phyloP scores from a whole-genome alignment of 2,113 vertebrate genomes.

The Ceuthmochares aereus region DNA sequence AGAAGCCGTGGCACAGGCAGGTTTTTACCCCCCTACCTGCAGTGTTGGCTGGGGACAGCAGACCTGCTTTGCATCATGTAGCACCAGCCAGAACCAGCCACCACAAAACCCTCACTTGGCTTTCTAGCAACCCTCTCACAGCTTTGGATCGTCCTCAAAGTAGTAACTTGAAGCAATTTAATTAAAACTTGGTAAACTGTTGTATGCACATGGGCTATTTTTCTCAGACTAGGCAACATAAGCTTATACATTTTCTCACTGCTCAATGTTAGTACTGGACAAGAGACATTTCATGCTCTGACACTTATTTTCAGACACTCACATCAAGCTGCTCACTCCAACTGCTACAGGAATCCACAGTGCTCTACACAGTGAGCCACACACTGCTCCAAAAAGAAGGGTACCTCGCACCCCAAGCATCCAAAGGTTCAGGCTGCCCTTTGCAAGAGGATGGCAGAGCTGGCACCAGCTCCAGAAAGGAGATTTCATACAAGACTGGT shows the following conservation, averaged over 20 bases:
- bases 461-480: background rate
- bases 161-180: fast-evolving
- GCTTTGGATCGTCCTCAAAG: background rate
- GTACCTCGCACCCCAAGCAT: background rate
- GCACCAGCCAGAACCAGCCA: background rate
- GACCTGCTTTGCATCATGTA: fast-evolving
- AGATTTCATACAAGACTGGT: fast-evolving
- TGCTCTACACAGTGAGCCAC: fast-evolving
- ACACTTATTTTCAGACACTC: background rate
- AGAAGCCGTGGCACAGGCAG: fast-evolving
- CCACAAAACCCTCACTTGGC: fast-evolving
- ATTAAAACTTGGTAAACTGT: fast-evolving
- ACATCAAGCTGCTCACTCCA: background rate
- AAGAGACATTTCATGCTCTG: fast-evolving
- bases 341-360: fast-evolving
- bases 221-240: fast-evolving
- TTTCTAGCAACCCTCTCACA: background rate
- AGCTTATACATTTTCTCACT: fast-evolving
- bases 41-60: background rate
- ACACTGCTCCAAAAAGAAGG: background rate
- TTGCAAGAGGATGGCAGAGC: fast-evolving
- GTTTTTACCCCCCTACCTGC: background rate
- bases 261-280: fast-evolving
- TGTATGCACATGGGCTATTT: fast-evolving
- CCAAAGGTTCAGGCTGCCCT: background rate